Conservation (phyloP, 2,888 invertebrate genomes). For the Tetranychus piercei region DNA sequence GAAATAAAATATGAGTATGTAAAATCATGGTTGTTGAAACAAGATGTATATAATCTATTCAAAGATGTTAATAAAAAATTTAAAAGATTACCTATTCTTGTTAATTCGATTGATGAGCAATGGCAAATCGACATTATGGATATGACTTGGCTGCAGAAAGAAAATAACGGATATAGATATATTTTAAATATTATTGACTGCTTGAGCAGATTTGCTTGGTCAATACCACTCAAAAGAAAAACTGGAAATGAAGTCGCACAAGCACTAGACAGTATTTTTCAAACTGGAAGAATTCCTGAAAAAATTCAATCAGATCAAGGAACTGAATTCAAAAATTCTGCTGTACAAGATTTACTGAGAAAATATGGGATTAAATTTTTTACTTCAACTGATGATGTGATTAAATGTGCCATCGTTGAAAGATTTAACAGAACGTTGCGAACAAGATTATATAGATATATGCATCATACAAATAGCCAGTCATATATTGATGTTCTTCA, state of each 20-base stretch:
- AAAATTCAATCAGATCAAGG: constrained; percentile 24
- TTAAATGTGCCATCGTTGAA: constrained; percentile 29
- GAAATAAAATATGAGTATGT: background rate
- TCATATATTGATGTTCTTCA: background rate
- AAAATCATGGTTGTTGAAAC: background rate
- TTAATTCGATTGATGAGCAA: constrained; percentile 25
- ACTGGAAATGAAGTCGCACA: constrained; percentile 16
- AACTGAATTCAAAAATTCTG: constrained; percentile 25
- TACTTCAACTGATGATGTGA: constrained; percentile 26
- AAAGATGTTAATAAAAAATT: constrained; percentile 12
- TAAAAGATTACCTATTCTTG: constrained; percentile 15
- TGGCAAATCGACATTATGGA: constrained; percentile 26
- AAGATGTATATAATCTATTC: constrained; percentile 21
- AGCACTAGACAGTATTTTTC: background rate
- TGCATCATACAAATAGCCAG: constrained; percentile 26
- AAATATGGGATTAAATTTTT: constrained; percentile 22
- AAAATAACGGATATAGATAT: constrained; percentile 25
- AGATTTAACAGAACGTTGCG: constrained; percentile 28
- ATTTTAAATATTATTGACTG: constrained; percentile 26
- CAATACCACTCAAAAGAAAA: constrained; percentile 25
- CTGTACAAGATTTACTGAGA: background rate
- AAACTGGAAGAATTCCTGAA: background rate
- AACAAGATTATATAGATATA: constrained; percentile 28
- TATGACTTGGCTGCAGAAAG: constrained; percentile 12
- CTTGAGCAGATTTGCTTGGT: constrained; percentile 26